phyloP scores from a whole-genome alignment of 23 tunicate genomes.

The Phallusia fumigata region DNA sequence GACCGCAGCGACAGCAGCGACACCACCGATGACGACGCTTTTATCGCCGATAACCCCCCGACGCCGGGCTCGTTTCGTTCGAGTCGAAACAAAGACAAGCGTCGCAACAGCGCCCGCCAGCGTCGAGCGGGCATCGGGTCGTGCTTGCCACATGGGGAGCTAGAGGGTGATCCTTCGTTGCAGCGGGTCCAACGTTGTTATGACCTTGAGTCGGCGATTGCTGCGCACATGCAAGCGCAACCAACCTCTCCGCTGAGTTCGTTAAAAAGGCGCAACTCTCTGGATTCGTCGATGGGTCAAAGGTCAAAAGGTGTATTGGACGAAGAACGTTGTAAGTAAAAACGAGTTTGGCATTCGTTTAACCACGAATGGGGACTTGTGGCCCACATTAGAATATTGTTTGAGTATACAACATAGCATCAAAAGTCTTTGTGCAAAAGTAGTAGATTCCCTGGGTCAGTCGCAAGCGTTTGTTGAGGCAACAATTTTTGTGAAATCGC shows the following conservation, averaged over 20 bases:
- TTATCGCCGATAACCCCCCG: not conserved
- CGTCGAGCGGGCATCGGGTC: not conserved
- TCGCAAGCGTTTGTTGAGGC: too few relatives aligned
- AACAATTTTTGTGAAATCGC: too few relatives aligned
- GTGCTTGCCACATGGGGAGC: not conserved
- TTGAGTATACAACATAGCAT: too few relatives aligned
- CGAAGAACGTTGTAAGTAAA: not conserved
- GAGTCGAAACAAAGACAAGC: not conserved
- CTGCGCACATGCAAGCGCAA: not conserved
- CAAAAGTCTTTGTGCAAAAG: too few relatives aligned
- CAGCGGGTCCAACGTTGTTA: not conserved
- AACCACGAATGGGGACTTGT: not conserved
- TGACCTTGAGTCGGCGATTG: not conserved
- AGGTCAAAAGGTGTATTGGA: not conserved
- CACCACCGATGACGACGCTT: constrained; percentile 1
- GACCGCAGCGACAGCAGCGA: not conserved
- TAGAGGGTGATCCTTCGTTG: not conserved
- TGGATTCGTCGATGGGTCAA: not conserved
- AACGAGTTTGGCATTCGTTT: not conserved
- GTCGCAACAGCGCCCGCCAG: constrained; percentile 5
- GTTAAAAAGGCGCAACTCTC: not conserved
- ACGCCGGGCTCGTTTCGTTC: not conserved
- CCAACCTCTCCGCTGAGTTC: not conserved
- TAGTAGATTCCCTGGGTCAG: too few relatives aligned
- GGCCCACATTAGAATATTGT: too few relatives aligned